Percentiles rank a stretch among this genome's conserved stretches.
These are phyloP conservation scores for Drosophila tsacasi DNA, from an alignment of 1,140 invertebrate genomes.

Conservation along the genomic window DNA sequence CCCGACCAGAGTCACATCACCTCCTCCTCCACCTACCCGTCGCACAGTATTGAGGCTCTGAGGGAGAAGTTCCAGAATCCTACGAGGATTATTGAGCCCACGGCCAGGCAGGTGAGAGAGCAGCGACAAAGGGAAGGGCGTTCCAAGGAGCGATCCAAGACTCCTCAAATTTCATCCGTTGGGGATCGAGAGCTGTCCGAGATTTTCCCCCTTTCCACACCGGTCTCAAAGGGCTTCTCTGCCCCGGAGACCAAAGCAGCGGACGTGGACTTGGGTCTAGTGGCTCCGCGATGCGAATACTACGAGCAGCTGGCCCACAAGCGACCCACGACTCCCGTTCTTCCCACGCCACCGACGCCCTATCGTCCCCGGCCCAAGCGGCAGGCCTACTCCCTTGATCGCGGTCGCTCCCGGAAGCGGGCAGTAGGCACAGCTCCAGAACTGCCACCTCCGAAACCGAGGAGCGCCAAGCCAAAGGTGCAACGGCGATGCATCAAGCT, in stretches of 20 bases:
- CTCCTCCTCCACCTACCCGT: slow-evolving; percentile 40
- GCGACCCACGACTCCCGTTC: slow-evolving; percentile 37
- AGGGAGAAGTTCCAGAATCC: slow-evolving; percentile 80
- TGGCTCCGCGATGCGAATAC: slow-evolving; percentile 73
- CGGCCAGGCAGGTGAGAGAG: slow-evolving; percentile 43
- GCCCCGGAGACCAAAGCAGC: slow-evolving; percentile 80
- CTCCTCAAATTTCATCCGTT: not conserved
- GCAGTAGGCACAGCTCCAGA: slow-evolving; percentile 40
- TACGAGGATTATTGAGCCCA: slow-evolving; percentile 64
- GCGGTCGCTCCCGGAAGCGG: slow-evolving; percentile 54
- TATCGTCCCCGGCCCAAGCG: slow-evolving; percentile 56
- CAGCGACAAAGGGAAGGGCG: slow-evolving; percentile 22
- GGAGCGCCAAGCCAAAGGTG: slow-evolving; percentile 51
- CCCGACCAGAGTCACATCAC: slow-evolving; percentile 7
- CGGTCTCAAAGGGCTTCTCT: slow-evolving; percentile 66
- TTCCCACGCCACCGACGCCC: slow-evolving; percentile 8
- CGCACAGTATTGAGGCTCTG: slow-evolving; percentile 66
- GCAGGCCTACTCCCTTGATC: slow-evolving; percentile 72
- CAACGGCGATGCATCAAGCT: slow-evolving; percentile 75
- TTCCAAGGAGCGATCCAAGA: slow-evolving; percentile 3
- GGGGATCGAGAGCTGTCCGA: slow-evolving; percentile 12
- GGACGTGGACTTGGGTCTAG: slow-evolving; percentile 71
- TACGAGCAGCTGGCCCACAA: slow-evolving; percentile 71
- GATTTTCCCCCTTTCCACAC: slow-evolving; percentile 29
- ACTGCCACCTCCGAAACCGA: slow-evolving; percentile 72